A percentile compares a stretch with the other conserved stretches of the same genome.
Conservation (phyloP, 2,888 invertebrate genomes). For the Cantharis rufa region DNA sequence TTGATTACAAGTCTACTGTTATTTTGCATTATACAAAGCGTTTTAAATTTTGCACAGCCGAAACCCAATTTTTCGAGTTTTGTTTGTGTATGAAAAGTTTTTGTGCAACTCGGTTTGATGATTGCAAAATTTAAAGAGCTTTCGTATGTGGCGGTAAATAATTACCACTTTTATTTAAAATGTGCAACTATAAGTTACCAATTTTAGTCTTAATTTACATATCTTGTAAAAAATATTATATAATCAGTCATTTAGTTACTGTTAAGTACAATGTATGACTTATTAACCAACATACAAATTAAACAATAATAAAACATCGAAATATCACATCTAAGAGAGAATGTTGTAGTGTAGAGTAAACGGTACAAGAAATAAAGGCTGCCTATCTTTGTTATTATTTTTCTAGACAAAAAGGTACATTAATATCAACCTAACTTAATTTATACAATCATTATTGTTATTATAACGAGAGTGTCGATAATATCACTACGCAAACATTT, state of each 20-base stretch:
- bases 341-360: slow-evolving; percentile 11
- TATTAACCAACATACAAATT: slow-evolving; percentile 9
- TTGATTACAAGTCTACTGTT: slow-evolving; percentile 22
- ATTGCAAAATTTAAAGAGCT: not conserved
- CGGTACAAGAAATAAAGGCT: slow-evolving; percentile 8
- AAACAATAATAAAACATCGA: slow-evolving; percentile 14
- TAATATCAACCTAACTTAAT: not conserved
- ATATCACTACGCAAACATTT: not conserved
- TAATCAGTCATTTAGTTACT: slow-evolving; percentile 31
- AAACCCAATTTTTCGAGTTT: not conserved
- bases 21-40: not conserved
- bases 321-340: slow-evolving; percentile 31
- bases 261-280: slow-evolving; percentile 30
- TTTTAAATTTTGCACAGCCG: not conserved
- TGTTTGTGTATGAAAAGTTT: not conserved
- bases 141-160: not conserved
- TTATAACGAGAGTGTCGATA: not conserved
- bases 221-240: slow-evolving; percentile 28
- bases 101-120: not conserved
- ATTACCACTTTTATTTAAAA: slow-evolving; percentile 2
- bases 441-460: not conserved
- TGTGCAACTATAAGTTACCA: slow-evolving; percentile 20
- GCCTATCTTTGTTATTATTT: slow-evolving; percentile 6
- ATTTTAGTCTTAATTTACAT: slow-evolving; percentile 22
- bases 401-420: not conserved